Percentiles rank a stretch among this genome's conserved stretches.
phyloP scores from a whole-genome alignment of 1,140 invertebrate genomes.

The Ostrea denselamellosa region DNA sequence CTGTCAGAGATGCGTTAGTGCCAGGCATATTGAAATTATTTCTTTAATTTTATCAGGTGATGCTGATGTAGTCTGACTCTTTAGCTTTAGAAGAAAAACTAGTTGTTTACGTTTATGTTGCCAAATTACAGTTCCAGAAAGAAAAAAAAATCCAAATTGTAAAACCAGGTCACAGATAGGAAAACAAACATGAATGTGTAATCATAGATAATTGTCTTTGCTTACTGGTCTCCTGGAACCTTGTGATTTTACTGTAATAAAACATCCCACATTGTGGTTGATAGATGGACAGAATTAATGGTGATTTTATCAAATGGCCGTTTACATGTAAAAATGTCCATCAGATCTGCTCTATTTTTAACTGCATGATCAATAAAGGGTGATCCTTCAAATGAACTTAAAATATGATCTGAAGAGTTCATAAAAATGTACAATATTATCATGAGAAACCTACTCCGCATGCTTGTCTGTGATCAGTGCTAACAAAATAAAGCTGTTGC shows the following conservation, averaged over 20 bases:
- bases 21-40: background rate
- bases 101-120: constrained; percentile 16
- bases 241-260: background rate
- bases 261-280: constrained; percentile 3
- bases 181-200: background rate
- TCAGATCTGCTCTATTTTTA: background rate
- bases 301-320: constrained; percentile 15
- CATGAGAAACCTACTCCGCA: too few species aligned
- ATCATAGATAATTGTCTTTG: background rate
- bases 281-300: background rate
- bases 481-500: too few species aligned
- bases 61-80: background rate
- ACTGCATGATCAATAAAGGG: too few species aligned
- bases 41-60: background rate
- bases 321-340: background rate
- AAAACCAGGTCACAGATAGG: background rate
- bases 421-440: too few species aligned
- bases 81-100: constrained; percentile 3
- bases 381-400: too few species aligned
- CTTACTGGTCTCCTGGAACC: background rate
- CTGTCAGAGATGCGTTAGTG: constrained; percentile 18
- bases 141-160: background rate
- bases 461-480: too few species aligned
- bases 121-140: background rate
- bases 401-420: too few species aligned